phyloP scores from a whole-genome alignment of 2,888 invertebrate species.

The Drosophila ezoana region DNA sequence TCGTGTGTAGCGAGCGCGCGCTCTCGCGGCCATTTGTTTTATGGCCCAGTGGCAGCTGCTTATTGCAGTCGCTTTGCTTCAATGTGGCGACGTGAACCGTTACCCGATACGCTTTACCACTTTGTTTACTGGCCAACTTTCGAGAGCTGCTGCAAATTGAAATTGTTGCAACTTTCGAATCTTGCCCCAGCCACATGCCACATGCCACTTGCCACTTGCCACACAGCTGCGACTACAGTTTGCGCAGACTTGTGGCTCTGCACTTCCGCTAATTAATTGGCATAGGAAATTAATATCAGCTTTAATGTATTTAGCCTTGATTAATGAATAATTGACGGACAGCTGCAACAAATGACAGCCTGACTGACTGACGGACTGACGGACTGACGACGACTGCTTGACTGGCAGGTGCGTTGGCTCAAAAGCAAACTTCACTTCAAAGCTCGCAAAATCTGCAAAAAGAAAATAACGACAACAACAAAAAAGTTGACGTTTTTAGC shows the following conservation, averaged over 20 bases:
- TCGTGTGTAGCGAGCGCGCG: constrained; percentile 13
- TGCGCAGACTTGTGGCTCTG: constrained; percentile 8
- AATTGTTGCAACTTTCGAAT: constrained; percentile 57
- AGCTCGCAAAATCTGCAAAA: constrained; percentile 33
- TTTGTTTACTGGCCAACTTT: constrained; percentile 69
- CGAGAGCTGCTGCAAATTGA: constrained; percentile 64
- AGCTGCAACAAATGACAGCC: constrained; percentile 32
- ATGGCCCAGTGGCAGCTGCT: constrained; percentile 69
- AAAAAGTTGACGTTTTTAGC: constrained; percentile 69
- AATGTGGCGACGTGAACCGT: constrained; percentile 66
- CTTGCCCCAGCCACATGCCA: neutral
- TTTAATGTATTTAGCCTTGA: constrained; percentile 73
- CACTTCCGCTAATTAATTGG: constrained; percentile 75
- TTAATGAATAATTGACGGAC: constrained; percentile 73
- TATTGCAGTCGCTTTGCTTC: constrained; percentile 78
- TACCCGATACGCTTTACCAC: constrained; percentile 47
- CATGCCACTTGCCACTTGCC: neutral
- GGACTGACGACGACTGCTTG: constrained; percentile 8
- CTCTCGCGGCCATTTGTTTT: constrained; percentile 59
- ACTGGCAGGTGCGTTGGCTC: constrained; percentile 41
- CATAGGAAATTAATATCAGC: constrained; percentile 69
- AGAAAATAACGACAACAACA: neutral
- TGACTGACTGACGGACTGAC: constrained; percentile 8
- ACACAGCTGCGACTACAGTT: constrained; percentile 8
- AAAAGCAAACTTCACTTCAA: constrained; percentile 43